A percentile compares a stretch with the other conserved stretches of the same genome.
Conservation (phyloP, 2,797 vertebrate genomes). For the Ptychobarbus kaznakovi region DNA sequence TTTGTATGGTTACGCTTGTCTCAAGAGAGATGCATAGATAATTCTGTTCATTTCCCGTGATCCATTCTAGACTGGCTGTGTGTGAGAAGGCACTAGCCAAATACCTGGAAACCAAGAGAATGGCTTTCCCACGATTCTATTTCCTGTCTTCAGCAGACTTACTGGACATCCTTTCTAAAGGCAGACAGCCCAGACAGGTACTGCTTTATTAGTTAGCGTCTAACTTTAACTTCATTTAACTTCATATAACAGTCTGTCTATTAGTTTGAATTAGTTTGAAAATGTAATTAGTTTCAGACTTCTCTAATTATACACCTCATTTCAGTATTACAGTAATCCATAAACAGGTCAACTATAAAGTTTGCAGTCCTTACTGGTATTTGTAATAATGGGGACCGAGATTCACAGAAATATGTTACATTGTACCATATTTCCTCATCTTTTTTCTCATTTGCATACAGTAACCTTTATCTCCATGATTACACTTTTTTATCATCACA, state of each 20-base stretch:
- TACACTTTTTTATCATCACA: slow-evolving; percentile 44
- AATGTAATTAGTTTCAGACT: slow-evolving; percentile 27
- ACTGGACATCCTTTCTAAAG: slow-evolving; percentile 86
- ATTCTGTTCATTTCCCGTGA: neutral
- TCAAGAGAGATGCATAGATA: neutral
- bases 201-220: neutral
- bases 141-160: slow-evolving; percentile 85
- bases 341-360: slow-evolving; percentile 37
- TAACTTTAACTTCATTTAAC: neutral
- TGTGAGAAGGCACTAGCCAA: slow-evolving; percentile 75
- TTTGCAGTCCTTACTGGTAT: slow-evolving; percentile 17
- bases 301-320: slow-evolving; percentile 38
- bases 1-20: neutral
- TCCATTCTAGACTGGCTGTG: slow-evolving; percentile 68
- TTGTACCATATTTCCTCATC: slow-evolving; percentile 18
- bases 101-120: slow-evolving; percentile 75
- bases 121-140: slow-evolving; percentile 78
- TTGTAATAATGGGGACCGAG: slow-evolving; percentile 14
- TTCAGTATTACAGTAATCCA: slow-evolving; percentile 29
- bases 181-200: slow-evolving; percentile 81
- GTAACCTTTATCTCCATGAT: slow-evolving; percentile 56
- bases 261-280: slow-evolving; percentile 16
- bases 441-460: slow-evolving; percentile 15
- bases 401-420: slow-evolving; percentile 33
- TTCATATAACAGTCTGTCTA: neutral